Evolutionary conservation across 2,888 invertebrate genomes (phyloP).

Genomic region (Tetrapedia diversipes): DNA sequence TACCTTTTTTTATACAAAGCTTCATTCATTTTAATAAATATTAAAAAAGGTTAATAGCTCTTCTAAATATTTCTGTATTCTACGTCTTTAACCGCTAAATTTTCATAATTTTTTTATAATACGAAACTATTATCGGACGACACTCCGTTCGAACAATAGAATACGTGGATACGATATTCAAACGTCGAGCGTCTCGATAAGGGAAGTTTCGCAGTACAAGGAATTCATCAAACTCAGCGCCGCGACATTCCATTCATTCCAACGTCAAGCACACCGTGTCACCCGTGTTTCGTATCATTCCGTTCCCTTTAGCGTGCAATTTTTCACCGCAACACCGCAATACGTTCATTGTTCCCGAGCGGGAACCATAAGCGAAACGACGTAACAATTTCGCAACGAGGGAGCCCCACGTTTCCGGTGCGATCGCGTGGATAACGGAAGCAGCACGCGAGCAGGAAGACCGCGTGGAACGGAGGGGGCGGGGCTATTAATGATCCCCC

Average conservation of each 20-base stretch:
- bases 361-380: slow-evolving; percentile 1
- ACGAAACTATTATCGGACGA: too few species aligned
- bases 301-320: neutral
- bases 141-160: too few species aligned
- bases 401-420: neutral
- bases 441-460: neutral
- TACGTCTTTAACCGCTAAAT: too few species aligned
- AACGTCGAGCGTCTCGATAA: too few species aligned
- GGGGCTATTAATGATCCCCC: slow-evolving; percentile 14
- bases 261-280: neutral
- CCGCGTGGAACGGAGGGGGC: neutral
- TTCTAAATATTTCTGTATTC: too few species aligned
- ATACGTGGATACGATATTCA: too few species aligned
- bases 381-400: slow-evolving; percentile 1
- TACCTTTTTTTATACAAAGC: too few species aligned
- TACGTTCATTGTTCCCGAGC: neutral
- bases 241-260: neutral
- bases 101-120: too few species aligned
- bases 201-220: too few species aligned
- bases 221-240: neutral
- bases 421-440: neutral
- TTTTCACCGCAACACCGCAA: neutral
- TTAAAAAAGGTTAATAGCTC: too few species aligned
- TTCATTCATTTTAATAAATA: too few species aligned
- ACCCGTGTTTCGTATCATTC: too few species aligned